These are phyloP conservation scores for Agriopis leucophaearia DNA, from an alignment of 2,888 invertebrate genomes.

Conservation along the genomic window DNA sequence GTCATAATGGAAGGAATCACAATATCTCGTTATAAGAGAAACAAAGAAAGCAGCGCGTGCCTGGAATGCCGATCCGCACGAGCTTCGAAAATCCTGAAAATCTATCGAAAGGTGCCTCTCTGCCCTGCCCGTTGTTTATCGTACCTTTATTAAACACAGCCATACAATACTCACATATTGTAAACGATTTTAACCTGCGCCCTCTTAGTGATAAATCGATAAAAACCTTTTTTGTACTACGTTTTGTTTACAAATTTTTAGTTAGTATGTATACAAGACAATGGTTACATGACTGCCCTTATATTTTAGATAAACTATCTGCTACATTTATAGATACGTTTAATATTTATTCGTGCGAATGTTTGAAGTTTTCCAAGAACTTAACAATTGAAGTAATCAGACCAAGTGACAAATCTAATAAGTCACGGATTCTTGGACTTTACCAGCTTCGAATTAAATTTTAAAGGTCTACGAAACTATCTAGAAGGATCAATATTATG, in stretches of 20 bases:
- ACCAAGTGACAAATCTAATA: slow-evolving; percentile 58
- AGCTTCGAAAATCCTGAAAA: slow-evolving; percentile 55
- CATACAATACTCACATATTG: slow-evolving; percentile 34
- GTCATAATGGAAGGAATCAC: slow-evolving; percentile 82
- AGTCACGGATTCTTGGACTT: slow-evolving; percentile 49
- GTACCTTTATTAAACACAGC: slow-evolving; percentile 49
- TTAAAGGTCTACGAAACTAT: slow-evolving; percentile 38
- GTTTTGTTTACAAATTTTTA: background rate
- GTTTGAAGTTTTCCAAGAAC: slow-evolving; percentile 44
- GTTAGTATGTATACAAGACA: background rate
- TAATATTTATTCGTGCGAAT: background rate
- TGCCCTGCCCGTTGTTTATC: slow-evolving; percentile 47
- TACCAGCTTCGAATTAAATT: slow-evolving; percentile 44
- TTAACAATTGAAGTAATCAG: slow-evolving; percentile 60
- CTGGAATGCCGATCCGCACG: slow-evolving; percentile 62
- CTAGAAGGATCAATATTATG: slow-evolving; percentile 16
- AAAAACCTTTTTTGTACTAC: slow-evolving; percentile 8
- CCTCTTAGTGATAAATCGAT: slow-evolving; percentile 15
- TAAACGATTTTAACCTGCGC: slow-evolving; percentile 31
- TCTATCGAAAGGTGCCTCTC: slow-evolving; percentile 55
- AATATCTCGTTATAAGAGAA: slow-evolving; percentile 85
- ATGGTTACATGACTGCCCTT: background rate
- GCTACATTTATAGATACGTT: background rate
- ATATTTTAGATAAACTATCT: background rate
- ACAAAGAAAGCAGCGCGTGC: slow-evolving; percentile 81